Evolutionary conservation across 2,888 invertebrate species (phyloP).

Genomic region (Sisyra nigra): DNA sequence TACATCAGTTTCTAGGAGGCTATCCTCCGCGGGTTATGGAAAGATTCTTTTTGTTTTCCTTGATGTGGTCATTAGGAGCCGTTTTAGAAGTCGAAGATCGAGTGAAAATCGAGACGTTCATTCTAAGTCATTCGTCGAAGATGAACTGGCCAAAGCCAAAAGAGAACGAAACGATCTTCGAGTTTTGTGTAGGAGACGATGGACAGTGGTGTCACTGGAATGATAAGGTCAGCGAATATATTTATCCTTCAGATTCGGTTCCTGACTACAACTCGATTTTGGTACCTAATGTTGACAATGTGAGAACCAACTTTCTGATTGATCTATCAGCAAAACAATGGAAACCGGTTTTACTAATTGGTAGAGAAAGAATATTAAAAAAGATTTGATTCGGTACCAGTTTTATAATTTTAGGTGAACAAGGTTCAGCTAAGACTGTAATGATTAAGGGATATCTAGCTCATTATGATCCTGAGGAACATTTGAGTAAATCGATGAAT

Average conservation of each 20-base stretch:
- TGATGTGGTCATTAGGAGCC: constrained; percentile 84
- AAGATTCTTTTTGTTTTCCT: constrained; percentile 57
- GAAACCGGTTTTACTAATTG: constrained; percentile 67
- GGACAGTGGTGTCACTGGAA: constrained; percentile 78
- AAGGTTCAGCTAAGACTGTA: constrained; percentile 83
- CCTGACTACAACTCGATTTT: constrained; percentile 69
- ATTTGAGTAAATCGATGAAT: constrained; percentile 67
- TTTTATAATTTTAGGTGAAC: constrained; percentile 44
- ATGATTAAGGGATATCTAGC: constrained; percentile 74
- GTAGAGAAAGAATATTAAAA: constrained; percentile 17
- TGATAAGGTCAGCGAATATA: constrained; percentile 51
- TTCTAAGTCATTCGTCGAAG: constrained; percentile 45
- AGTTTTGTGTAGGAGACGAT: constrained; percentile 52
- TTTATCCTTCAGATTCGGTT: constrained; percentile 53
- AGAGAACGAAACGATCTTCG: constrained; percentile 63
- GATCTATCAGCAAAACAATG: constrained; percentile 65
- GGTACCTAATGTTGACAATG: constrained; percentile 81
- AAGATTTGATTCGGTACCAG: background rate
- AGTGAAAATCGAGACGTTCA: constrained; percentile 51
- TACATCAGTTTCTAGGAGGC: background rate
- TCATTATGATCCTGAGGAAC: constrained; percentile 59
- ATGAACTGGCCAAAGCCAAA: constrained; percentile 59
- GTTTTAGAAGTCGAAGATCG: constrained; percentile 63
- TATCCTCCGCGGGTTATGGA: constrained; percentile 47
- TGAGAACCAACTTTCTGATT: constrained; percentile 68